phyloP scores from a whole-genome alignment of 2,797 vertebrate genomes.

The Malacoraja senta region DNA sequence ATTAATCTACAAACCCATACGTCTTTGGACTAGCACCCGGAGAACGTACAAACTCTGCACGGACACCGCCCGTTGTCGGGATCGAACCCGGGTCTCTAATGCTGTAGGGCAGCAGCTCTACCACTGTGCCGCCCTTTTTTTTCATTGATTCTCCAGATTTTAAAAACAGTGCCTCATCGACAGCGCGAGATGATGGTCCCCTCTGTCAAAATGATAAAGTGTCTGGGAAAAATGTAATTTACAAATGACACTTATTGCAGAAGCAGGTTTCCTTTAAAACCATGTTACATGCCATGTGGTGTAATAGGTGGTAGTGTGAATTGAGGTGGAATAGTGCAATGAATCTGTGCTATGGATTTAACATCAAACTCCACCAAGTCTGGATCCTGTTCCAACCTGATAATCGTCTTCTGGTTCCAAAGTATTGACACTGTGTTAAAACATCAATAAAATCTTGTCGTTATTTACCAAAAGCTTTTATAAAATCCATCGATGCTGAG shows the following conservation, averaged over 20 bases:
- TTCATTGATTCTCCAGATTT: conserved; percentile 6
- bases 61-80: no score
- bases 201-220: neutral
- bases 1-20: no score
- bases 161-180: neutral
- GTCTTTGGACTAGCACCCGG: no score
- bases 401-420: neutral
- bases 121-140: no score
- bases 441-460: neutral
- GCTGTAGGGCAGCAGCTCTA: no score
- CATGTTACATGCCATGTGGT: neutral
- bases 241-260: neutral
- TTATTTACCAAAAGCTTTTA: neutral
- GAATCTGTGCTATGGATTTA: neutral
- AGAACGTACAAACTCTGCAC: no score
- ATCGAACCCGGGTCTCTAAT: no score
- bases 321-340: neutral
- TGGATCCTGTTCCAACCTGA: neutral
- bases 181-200: neutral
- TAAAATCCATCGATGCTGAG: neutral
- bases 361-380: neutral
- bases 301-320: neutral
- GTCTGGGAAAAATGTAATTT: neutral
- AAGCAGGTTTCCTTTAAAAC: neutral
- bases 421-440: neutral